Percentiles rank a stretch among this genome's conserved stretches.
Conservation (phyloP, 2,797 vertebrate species). For the Acipenser ruthenus region DNA sequence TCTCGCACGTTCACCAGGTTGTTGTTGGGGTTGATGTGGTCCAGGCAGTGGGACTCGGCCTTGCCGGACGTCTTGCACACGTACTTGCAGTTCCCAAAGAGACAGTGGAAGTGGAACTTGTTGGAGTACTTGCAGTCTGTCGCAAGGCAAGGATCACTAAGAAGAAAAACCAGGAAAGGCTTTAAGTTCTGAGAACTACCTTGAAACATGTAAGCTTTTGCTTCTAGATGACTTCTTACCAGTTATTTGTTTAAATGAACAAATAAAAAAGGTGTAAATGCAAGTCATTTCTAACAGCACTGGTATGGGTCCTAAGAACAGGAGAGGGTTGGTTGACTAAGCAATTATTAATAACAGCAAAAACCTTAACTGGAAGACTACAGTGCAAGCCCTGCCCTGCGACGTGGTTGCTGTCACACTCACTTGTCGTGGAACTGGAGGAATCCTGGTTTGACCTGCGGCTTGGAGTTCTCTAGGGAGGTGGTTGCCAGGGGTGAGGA, state of each 20-base stretch:
- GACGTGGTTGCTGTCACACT: conserved; percentile 32
- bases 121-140: conserved; percentile 98
- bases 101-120: conserved; percentile 99
- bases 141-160: conserved; percentile 91
- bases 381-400: no score
- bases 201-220: background rate
- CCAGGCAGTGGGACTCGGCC: conserved; percentile 96
- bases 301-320: background rate
- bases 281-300: no score
- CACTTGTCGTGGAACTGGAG: conserved; percentile 99
- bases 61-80: conserved; percentile 98
- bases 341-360: no score
- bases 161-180: no score
- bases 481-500: conserved; percentile 87
- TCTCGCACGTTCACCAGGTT: conserved; percentile 92
- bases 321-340: no score
- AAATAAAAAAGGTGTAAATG: no score
- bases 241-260: no score
- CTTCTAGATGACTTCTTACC: no score
- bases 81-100: conserved; percentile 98
- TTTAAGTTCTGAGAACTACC: no score
- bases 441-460: conserved; percentile 97
- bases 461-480: conserved; percentile 93
- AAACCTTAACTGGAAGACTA: no score
- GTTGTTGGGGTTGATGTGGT: conserved; percentile 99